Base-by-base conservation (phyloP, 2,113 vertebrate genomes). In the Nicator chloris region DNA sequence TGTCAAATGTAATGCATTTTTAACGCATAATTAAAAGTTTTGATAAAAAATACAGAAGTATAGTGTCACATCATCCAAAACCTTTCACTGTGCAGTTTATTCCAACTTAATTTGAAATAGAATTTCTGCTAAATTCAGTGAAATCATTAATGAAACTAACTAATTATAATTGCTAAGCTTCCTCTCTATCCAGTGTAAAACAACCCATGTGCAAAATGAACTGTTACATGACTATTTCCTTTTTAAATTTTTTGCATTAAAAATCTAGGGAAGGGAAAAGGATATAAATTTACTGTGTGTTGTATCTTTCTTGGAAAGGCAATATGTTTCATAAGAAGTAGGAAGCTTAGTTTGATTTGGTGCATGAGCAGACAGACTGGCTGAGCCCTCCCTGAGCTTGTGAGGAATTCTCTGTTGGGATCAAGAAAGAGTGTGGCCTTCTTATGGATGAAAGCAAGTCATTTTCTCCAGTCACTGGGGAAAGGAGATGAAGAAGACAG, bases 1-100 rank as follows among this genome's bases (percentile, higher is more conserved):
- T 95, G 89, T 96, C 66, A 96, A 86, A 96, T 50, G 18, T 59
- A 84, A 97, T 92, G 30, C 49, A 97, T 96, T 97, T 97, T 97
- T 97, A 97, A 96, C 93, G 73, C 65, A 80, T 31, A 95, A 84
- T 95, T 96, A 93, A 97, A 78, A 88, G 59, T 82, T 95, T 94
- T 93, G 71, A 95, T 96, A 96, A 97, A 97, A 98, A 93, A 91
- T 96, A 80, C n/a, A 40, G 65, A 92, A 85, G 49, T 44, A 15
- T 30, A 64, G 20, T 50, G 30, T 51, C 39, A 50, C 79, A 78
- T 96, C 57, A 91, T 93, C 93, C 86, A 94, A 71, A 95, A 89
- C 16, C 78, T 95, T 72, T 75, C 80, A 86, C 40, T 92, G 31
- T 18, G 20, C 19, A 86, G 47, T 91, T 71, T 92, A 96, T 87